Evolutionary conservation across 92 coral and sea anemone species (phyloP), one percentile per base, ranked within the genome.

Genomic region (Siderastrea radians): DNA sequence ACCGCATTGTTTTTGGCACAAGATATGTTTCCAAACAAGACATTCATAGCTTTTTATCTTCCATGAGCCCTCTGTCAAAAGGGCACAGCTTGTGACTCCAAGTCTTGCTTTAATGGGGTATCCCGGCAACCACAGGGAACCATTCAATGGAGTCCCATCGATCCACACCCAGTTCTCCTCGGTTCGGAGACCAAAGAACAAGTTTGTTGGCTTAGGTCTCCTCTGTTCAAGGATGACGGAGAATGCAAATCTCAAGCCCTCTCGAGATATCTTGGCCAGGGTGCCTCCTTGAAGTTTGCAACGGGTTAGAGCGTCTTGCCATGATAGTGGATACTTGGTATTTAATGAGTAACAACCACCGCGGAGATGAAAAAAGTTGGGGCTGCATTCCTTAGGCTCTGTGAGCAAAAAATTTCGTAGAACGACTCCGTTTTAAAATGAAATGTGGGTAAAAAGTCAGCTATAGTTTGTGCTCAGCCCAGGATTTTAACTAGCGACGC

Each of bases 261-360:
- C 85, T 57, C 85, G 74, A 15, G 74, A 67, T 67, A 81, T 57
- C 75, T 68, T 81, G 76, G 85, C 85, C 16, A 81, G 58, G 26
- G 66, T 68, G 1, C 85, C 85, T 38, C 85, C 85, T 38, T 68
- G 8, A 38, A 59, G 48, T 7, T 45, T 81, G 76, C 85, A 81
- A 11, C 13, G 14, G 6, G 1, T 14, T 15, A 12, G 54, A 53
- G 85, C 85, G 43, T 52, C 15, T 13, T 26, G 3, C 85, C 85
- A 81, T 15, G 85, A 11, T 1, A 68, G 54, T 0, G 49, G n/a
- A 7, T 26, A 2, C 6, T 53, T 68, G 64, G 85, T 81, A 1
- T 68, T 68, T 1, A 81, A 14, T 3, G 65, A 67, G 76, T 65
- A 81, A 9, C 85, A 81, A 81, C 85, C 85, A 38, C 85, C 85